These are phyloP conservation scores for Brachyhypopomus gauderio DNA, from an alignment of 2,113 vertebrate species.

Conservation along the genomic window DNA sequence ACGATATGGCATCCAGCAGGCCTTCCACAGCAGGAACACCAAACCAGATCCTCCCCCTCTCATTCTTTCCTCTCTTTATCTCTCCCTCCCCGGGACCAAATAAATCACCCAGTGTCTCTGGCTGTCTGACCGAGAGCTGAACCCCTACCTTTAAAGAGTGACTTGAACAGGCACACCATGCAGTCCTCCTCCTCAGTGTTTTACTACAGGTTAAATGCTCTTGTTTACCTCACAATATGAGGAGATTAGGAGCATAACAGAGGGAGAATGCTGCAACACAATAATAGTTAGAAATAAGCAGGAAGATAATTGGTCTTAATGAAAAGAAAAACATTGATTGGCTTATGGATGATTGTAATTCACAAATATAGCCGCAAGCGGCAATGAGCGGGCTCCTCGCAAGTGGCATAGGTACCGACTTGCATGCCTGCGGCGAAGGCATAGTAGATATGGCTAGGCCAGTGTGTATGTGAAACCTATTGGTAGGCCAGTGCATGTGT, in stretches of 20 bases:
- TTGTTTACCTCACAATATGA: conserved; percentile 27
- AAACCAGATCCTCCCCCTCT: conserved; percentile 62
- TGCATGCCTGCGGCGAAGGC: too few species aligned
- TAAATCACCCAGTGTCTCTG: conserved; percentile 34
- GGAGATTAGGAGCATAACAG: not conserved
- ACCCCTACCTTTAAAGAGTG: conserved; percentile 39
- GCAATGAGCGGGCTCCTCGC: too few species aligned
- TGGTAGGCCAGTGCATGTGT: too few species aligned
- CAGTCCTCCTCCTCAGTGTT: not conserved
- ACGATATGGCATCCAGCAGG: not conserved
- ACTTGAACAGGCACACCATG: conserved; percentile 37
- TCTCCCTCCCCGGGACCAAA: conserved; percentile 45
- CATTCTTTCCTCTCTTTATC: not conserved
- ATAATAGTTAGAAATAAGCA: not conserved
- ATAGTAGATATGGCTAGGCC: too few species aligned
- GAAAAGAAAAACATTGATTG: not conserved
- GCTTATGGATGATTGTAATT: too few species aligned
- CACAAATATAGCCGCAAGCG: too few species aligned
- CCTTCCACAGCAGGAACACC: conserved; percentile 54
- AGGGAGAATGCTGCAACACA: not conserved
- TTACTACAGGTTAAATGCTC: conserved; percentile 35
- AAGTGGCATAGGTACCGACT: too few species aligned
- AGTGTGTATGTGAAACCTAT: too few species aligned
- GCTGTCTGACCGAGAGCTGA: conserved; percentile 47
- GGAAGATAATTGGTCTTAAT: not conserved